Percentiles rank a stretch among this genome's conserved stretches.
These are phyloP conservation scores for Megalopta genalis DNA, from an alignment of 1,140 invertebrate genomes.

Conservation along the genomic window DNA sequence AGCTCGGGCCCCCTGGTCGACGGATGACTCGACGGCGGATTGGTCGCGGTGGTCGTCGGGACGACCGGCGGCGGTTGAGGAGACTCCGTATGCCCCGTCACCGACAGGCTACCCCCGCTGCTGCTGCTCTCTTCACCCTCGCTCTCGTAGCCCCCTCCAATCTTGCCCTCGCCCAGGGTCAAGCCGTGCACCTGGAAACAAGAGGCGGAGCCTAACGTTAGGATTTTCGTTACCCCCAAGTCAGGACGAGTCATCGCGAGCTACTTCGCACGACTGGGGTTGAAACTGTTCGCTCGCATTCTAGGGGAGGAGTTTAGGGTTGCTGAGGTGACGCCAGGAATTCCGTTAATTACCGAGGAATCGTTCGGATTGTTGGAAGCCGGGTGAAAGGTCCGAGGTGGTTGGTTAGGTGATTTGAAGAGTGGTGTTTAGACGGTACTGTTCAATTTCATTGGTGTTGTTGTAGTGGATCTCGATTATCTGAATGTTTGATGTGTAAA, in stretches of 20 bases:
- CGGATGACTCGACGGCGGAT: constrained; percentile 58
- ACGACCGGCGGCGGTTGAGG: constrained; percentile 75
- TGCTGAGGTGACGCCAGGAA: not conserved
- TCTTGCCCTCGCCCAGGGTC: constrained; percentile 73
- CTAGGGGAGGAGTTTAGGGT: not conserved
- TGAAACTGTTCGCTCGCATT: not conserved
- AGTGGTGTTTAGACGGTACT: no score
- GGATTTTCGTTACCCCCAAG: not conserved
- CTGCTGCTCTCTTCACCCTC: constrained; percentile 79
- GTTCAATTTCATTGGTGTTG: no score
- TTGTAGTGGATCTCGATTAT: no score
- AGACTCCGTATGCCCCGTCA: constrained; percentile 77
- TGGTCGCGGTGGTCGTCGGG: constrained; percentile 63
- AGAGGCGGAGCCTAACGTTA: constrained; percentile 33
- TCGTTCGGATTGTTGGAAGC: not conserved
- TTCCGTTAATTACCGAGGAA: not conserved
- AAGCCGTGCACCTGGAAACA: constrained; percentile 76
- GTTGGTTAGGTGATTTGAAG: no score
- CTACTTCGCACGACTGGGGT: not conserved
- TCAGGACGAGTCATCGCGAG: not conserved
- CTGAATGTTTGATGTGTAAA: no score
- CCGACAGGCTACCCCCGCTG: constrained; percentile 76
- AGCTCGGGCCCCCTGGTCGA: constrained; percentile 75
- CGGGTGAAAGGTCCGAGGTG: no score
- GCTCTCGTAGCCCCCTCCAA: constrained; percentile 77